Base-by-base conservation (phyloP, 2,113 vertebrate species). In the Procavia capensis region DNA sequence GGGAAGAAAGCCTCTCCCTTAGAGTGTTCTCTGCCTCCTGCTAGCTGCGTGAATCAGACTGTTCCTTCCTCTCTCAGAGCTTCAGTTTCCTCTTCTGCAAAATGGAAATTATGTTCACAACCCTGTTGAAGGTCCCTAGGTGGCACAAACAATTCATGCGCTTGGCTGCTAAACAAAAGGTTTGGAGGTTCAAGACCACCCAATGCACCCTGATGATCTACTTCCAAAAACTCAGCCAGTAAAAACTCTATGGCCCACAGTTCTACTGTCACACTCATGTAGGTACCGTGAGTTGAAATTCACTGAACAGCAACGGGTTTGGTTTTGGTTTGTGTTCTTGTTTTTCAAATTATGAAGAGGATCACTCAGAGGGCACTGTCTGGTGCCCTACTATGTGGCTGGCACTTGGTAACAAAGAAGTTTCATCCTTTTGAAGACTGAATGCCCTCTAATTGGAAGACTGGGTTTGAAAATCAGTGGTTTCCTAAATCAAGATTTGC, bases 311-410 rank as follows among this genome's bases (percentile, higher is more conserved):
- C 70, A 36, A 70, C 19, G 39, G 36, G 36, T 70, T 36, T 72
- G 70, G 9, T 24, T 70, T 36, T 72, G 70, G 9, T 24, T 39
- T 72, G 70, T 36, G 9, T 72, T 72, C 1, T 17, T 70, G n/a
- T 22, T 36, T 8, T 22, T n/a, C 39, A n/a, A 61, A 3, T 2
- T 39, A 19, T 4, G 29, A 72, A 13, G 2, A 92, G 72, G 83
- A 19, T 6, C 14, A 20, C 74, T 63, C 74, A 16, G 10, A 87
- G 36, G 41, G 64, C 14, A 10, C 9, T 39, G 66, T 29, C 88
- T 66, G 79, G 89, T 27, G 13, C 10, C 39, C 39, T 1, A 0
- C 45, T 14, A 0, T 1, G 0, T 24, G 25, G 34, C 5, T 25
- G 47, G 84, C 13, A 27, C 76, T 72, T 66, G 27, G 74, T 63